Conservation (phyloP, 1,140 invertebrate genomes). For the Daktulosphaira vitifoliae region DNA sequence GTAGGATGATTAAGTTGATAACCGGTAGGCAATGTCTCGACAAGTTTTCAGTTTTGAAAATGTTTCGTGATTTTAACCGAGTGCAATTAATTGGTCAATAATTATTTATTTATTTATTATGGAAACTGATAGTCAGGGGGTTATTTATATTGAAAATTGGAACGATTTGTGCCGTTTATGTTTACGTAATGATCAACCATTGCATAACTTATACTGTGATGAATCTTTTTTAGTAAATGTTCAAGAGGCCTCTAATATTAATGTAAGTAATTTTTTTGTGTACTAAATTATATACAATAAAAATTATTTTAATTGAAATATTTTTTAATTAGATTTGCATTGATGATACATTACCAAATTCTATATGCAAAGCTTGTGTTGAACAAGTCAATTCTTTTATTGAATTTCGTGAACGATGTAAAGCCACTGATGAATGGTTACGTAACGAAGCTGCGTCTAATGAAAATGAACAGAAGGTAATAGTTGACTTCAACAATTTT, state of each 20-base stretch:
- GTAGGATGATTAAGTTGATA: no score
- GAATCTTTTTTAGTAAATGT: slow-evolving; percentile 2
- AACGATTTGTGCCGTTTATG: slow-evolving; percentile 14
- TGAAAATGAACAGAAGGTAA: slow-evolving; percentile 7
- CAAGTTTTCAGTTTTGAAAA: no score
- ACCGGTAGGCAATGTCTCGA: no score
- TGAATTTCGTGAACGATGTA: slow-evolving; percentile 17
- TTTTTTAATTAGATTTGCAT: slow-evolving; percentile 1
- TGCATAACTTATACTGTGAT: slow-evolving; percentile 11
- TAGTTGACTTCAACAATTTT: neutral
- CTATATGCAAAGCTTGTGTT: slow-evolving; percentile 6
- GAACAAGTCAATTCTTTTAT: slow-evolving; percentile 19
- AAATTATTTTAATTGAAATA: no score
- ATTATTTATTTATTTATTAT: no score
- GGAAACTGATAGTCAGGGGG: neutral
- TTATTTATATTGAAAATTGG: slow-evolving; percentile 23
- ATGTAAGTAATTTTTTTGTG: neutral
- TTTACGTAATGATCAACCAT: slow-evolving; percentile 14
- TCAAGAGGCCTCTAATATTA: slow-evolving; percentile 4
- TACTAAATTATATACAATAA: neutral
- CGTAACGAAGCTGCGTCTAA: neutral
- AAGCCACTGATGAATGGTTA: slow-evolving; percentile 20
- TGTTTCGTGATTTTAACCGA: no score
- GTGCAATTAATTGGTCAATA: no score
- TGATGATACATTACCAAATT: slow-evolving; percentile 9